A percentile compares a stretch with the other conserved stretches of the same genome.
Evolutionary conservation across 1,140 invertebrate genomes (phyloP).

Genomic region (Eubasilissa regina): DNA sequence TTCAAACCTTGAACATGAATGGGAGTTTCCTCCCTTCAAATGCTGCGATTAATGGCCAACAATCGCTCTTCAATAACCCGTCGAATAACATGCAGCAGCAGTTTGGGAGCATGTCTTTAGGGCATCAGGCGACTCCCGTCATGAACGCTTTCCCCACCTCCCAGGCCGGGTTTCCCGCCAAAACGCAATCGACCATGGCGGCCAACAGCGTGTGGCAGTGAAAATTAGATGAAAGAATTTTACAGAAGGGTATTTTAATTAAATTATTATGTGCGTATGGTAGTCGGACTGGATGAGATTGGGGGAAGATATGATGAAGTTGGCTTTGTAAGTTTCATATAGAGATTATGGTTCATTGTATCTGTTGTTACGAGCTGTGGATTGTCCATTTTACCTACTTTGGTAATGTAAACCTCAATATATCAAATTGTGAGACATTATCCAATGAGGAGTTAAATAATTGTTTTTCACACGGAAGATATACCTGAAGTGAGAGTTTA

Average conservation of each 20-base stretch:
- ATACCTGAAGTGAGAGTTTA: neutral
- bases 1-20: conserved; percentile 49
- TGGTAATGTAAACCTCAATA: no score
- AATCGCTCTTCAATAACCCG: conserved; percentile 39
- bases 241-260: conserved; percentile 43
- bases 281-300: conserved; percentile 1
- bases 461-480: no score
- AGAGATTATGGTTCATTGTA: neutral
- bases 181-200: conserved; percentile 49
- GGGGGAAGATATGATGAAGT: conserved; percentile 5
- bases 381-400: no score
- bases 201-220: conserved; percentile 56
- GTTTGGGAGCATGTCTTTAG: conserved; percentile 54
- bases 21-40: conserved; percentile 42
- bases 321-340: conserved; percentile 1
- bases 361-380: no score
- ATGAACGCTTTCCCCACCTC: conserved; percentile 48
- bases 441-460: no score
- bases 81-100: conserved; percentile 47
- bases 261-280: conserved; percentile 32
- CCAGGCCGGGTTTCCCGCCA: conserved; percentile 42
- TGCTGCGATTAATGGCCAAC: neutral
- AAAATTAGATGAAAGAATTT: neutral
- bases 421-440: no score
- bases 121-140: conserved; percentile 12